Conservation (phyloP, 2,797 vertebrate genomes). For the Pseudochaenichthys georgianus region DNA sequence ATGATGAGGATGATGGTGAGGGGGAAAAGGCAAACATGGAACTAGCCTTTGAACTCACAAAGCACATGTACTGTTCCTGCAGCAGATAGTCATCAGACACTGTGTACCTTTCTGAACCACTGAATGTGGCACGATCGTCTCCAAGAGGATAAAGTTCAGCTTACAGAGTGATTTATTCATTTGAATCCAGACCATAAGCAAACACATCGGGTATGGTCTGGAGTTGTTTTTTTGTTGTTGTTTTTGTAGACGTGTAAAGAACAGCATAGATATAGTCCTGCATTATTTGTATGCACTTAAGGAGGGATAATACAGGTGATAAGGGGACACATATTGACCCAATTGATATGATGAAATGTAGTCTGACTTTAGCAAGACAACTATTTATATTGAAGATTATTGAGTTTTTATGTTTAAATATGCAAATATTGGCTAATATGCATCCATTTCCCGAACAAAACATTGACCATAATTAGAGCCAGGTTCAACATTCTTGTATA, state of each 20-base stretch:
- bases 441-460: too few relatives aligned
- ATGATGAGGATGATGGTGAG: conserved; percentile 4
- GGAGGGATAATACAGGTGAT: too few relatives aligned
- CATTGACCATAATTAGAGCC: too few relatives aligned
- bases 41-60: conserved; percentile 58
- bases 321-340: too few relatives aligned
- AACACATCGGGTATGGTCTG: neutral
- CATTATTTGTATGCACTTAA: neutral
- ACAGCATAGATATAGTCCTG: neutral
- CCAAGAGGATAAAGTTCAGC: conserved; percentile 43
- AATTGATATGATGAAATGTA: too few relatives aligned
- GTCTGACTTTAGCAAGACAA: too few relatives aligned
- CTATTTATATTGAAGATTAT: too few relatives aligned
- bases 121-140: conserved; percentile 43
- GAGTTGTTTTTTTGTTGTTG: neutral
- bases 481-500: too few relatives aligned
- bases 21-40: conserved; percentile 50
- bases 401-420: too few relatives aligned
- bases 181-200: neutral
- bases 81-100: conserved; percentile 35
- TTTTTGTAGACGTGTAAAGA: neutral
- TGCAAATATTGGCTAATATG: too few relatives aligned
- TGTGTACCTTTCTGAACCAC: conserved; percentile 22
- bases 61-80: conserved; percentile 28
- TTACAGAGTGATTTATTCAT: neutral